Base-by-base conservation (phyloP, 2,797 vertebrate species). In the Gorsachius magnificus region DNA sequence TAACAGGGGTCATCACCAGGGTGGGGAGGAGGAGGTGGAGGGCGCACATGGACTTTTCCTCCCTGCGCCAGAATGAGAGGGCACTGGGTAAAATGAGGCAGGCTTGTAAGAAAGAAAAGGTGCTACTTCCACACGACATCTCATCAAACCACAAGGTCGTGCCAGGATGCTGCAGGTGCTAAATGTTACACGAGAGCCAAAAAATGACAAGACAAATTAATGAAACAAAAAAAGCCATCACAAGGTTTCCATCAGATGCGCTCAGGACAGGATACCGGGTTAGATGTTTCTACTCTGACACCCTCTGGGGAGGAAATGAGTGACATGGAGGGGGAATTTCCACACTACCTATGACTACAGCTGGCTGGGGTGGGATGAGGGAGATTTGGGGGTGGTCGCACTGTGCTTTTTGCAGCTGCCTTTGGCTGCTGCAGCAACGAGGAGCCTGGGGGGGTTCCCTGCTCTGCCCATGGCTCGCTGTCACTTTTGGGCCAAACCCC, bases 401-500 rank as follows among this genome's bases (percentile, higher is more conserved):
- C 48, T 12, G 6, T 36, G 87, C 26, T 41, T 0, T 33, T 38
- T 88, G 36, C 29, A 56, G 1, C 41, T 94, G 70, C 65, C 69
- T 41, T 18, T 36, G 83, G 46, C 38, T 86, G 46, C 61, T 38
- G 36, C 1, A 2, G 25, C 71, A 20, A 4, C 1, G 3, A 63
- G 53, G 45, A 87, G 28, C 48, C 43, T 9, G 50, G 35, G 33
- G 43, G n/a, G 12, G n/a, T 17, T 61, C 48, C 8, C 38, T 54
- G 33, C 57, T 56, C 33, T 31, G 41, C 38, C 12, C 15, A 1
- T 7, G 28, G 14, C 36, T 69, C 10, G 1, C 15, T 2, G 1
- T 10, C 64, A 11, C 28, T 68, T 38, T 3, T 7, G 35, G 48
- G 46, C 22, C 58, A 76, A 51, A 64, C 14, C 22, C 33, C 20